Evolutionary conservation across 2,888 invertebrate genomes (phyloP), one percentile per base, ranked within the genome.

Genomic region (Hoplodrina ambigua): DNA sequence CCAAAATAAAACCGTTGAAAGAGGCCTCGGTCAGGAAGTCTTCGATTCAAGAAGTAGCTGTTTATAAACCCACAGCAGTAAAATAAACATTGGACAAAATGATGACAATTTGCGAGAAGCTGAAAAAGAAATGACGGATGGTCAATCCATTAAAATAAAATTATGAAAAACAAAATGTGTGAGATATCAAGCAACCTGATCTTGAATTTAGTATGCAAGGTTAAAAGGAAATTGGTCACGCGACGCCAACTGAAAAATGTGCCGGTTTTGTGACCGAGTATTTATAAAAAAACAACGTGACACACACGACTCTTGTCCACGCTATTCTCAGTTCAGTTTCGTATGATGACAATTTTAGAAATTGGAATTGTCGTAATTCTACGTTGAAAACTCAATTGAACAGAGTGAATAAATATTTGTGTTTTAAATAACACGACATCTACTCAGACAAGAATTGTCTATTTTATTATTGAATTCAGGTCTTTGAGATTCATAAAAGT

Each of bases 231-330:
- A 91, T 90, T 87, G 87, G 89, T 90, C 89, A 90, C 89, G 87
- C 86, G 87, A 85, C 87, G 88, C 89, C 88, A 91, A 90, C 87
- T 85, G 88, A 92, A 91, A 92, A 91, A 90, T 89, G 85, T 88
- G 87, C 83, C 85, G 88, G 90, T 87, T 89, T 87, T 88, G 86
- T 88, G 90, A 89, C 88, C 83, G 89, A 81, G 86, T 94, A 93
- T 94, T 94, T 94, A 90, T 92, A 94, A 90, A 85, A 83, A 86
- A 89, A 87, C 84, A 84, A 78, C 86, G 88, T 90, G 92, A 93
- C 91, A 92, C 80, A 87, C 88, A 86, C 82, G 83, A 87, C 85
- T 64, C 71, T 87, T 88, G 83, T 84, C 85, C 80, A 81, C 54
- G 84, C 87, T 93, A 92, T 93, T 91, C 83, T 86, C 86, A 84